Evolutionary conservation across 2,113 vertebrate species (phyloP).

Genomic region (Suncus etruscus): DNA sequence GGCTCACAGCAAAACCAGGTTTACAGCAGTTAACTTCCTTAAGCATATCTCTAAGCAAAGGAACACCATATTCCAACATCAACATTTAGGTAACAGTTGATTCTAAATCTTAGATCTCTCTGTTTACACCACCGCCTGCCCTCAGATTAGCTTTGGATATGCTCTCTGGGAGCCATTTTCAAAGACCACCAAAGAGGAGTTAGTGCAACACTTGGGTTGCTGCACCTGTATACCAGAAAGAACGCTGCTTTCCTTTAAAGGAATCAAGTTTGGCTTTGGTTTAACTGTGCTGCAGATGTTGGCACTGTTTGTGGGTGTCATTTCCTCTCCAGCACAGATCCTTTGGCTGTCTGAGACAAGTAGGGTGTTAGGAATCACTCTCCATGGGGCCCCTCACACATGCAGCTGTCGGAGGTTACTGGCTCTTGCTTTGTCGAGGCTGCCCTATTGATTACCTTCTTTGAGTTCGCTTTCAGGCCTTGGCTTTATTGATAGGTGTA

Average conservation of each 20-base stretch:
- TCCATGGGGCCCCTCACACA: background rate
- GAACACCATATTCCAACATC: too few relatives aligned
- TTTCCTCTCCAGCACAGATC: background rate
- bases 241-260: slow-evolving; percentile 5
- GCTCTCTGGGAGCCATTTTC: too few relatives aligned
- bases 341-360: background rate
- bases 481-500: background rate
- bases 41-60: too few relatives aligned
- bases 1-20: too few relatives aligned
- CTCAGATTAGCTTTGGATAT: too few relatives aligned
- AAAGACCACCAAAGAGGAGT: too few relatives aligned
- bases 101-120: too few relatives aligned
- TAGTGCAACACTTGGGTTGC: too few relatives aligned
- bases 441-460: background rate
- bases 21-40: too few relatives aligned
- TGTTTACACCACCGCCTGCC: too few relatives aligned
- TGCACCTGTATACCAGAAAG: too few relatives aligned
- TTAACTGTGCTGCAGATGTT: slow-evolving; percentile 21
- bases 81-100: too few relatives aligned
- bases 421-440: slow-evolving; percentile 2
- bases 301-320: background rate
- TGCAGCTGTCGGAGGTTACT: background rate
- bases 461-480: background rate
- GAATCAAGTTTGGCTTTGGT: slow-evolving; percentile 18
- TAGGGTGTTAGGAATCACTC: background rate